Base-by-base conservation (phyloP, 2,797 vertebrate species). In the Lycodopsis pacificus region DNA sequence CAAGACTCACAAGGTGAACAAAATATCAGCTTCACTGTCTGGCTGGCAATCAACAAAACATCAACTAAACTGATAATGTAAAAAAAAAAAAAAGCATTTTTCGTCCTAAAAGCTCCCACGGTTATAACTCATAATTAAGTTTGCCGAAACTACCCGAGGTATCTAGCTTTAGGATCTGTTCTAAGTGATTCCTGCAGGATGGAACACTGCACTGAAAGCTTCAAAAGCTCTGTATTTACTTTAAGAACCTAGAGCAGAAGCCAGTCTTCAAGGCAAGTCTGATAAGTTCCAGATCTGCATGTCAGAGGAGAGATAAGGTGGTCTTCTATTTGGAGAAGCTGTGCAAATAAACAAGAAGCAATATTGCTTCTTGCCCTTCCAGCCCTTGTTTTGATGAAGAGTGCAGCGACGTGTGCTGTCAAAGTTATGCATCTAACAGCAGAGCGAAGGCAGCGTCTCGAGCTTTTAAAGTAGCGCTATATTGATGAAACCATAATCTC, bases 341-440 rank as follows among this genome's bases (percentile, higher is more conserved):
- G 65, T 44, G 56, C 82, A 92, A 92, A 91, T 89, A 93, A 92
- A 92, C 91, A 91, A 70, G 70, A 79, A 5, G 80, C 61, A 61
- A 73, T 68, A 84, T 82, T 58, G 54, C 71, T 68, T 68, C 42
- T 66, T 9, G 54, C 54, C 46, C 20, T 56, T 40, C 68, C 67
- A 71, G 84, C 62, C 54, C 74, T 67, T 69, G 79, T 84, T 68
- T 87, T 82, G 84, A 82, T 79, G 77, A 83, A 53, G 42, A 72
- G 34, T 62, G 77, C 71, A n/a, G 58, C 2, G 53, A 25, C 32
- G 51, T 81, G 81, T 40, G 25, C 59, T n/a, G 44, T 19, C 40
- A 44, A 46, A 40, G 71, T 59, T 53, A 51, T n/a, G 66, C 56
- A 62, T 71, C 72, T 13, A 51, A 57, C 25, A 68, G 68, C 40